Percentiles rank a stretch among this genome's conserved stretches.
Evolutionary conservation across 2,113 vertebrate genomes (phyloP).

Genomic region (Asarcornis scutulata): DNA sequence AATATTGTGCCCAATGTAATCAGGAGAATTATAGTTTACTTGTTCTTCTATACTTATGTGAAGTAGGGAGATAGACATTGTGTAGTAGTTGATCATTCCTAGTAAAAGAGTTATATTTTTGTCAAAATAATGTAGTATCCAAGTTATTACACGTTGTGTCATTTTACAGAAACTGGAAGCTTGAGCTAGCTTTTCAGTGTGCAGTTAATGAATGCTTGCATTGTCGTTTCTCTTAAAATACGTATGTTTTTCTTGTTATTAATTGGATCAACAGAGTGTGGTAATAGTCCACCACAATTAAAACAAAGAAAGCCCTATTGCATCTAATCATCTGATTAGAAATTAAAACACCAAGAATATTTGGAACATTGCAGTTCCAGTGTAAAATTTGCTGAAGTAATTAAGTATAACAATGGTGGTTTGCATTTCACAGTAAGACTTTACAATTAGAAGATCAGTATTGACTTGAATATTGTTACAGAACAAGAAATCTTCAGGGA

Average conservation of each 20-base stretch:
- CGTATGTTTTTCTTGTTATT: neutral
- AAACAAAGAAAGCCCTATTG: neutral
- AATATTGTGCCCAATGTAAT: neutral
- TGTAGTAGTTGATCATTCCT: neutral
- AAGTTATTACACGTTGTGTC: neutral
- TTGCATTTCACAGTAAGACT: neutral
- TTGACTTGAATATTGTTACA: neutral
- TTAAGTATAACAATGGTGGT: neutral
- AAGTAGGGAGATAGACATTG: neutral
- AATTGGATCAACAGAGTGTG: neutral
- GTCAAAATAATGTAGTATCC: neutral
- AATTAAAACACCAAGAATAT: neutral
- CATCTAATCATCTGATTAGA: neutral
- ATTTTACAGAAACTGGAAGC: neutral
- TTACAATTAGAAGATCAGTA: neutral
- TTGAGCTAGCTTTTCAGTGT: neutral
- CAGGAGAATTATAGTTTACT: neutral
- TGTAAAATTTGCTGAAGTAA: neutral
- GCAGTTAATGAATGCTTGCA: neutral
- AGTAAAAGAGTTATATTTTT: neutral
- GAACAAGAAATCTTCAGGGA: neutral
- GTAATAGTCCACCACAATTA: neutral
- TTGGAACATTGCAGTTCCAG: neutral
- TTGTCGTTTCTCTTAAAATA: neutral
- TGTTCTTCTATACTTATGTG: neutral